phyloP scores from a whole-genome alignment of 1,140 invertebrate genomes.

The Patella vulgata region DNA sequence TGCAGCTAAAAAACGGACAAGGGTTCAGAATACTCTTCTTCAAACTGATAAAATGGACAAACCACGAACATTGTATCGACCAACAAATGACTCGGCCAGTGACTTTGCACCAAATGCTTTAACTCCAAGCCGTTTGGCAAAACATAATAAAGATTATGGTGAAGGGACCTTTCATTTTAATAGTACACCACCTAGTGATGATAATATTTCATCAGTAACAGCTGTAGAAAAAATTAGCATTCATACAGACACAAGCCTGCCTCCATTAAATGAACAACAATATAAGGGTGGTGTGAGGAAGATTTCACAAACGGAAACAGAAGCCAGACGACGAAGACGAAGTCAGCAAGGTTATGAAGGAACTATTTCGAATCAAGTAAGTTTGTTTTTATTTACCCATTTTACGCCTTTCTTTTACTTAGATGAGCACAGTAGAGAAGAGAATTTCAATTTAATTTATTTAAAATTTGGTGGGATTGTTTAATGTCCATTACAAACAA shows the following conservation, averaged over 20 bases:
- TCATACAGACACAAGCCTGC: conserved; percentile 47
- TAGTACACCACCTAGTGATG: conserved; percentile 40
- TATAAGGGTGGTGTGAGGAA: conserved; percentile 11
- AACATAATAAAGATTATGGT: conserved; percentile 52
- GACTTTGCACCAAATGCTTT: conserved; percentile 37
- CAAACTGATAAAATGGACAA: conserved; percentile 32
- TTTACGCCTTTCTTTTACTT: no score
- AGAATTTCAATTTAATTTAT: not conserved
- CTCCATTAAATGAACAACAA: conserved; percentile 31
- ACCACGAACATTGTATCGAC: conserved; percentile 39
- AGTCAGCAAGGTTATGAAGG: conserved; percentile 30
- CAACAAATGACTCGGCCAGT: conserved; percentile 25
- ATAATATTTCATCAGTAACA: conserved; percentile 42
- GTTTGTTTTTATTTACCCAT: no score
- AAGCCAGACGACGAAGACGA: conserved; percentile 26
- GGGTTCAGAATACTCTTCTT: conserved; percentile 33
- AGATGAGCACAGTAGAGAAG: conserved; percentile 29
- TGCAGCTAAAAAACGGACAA: conserved; percentile 56
- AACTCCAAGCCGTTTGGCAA: conserved; percentile 57
- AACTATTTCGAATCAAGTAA: conserved; percentile 8
- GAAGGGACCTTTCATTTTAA: conserved; percentile 25
- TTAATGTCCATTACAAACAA: conserved; percentile 2
- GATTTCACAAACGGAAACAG: conserved; percentile 21
- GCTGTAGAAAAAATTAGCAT: conserved; percentile 44
- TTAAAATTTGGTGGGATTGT: not conserved